Evolutionary conservation across 37 sponge, comb jelly and placozoan genomes (phyloP).

Genomic region (Axinella damicornis): DNA sequence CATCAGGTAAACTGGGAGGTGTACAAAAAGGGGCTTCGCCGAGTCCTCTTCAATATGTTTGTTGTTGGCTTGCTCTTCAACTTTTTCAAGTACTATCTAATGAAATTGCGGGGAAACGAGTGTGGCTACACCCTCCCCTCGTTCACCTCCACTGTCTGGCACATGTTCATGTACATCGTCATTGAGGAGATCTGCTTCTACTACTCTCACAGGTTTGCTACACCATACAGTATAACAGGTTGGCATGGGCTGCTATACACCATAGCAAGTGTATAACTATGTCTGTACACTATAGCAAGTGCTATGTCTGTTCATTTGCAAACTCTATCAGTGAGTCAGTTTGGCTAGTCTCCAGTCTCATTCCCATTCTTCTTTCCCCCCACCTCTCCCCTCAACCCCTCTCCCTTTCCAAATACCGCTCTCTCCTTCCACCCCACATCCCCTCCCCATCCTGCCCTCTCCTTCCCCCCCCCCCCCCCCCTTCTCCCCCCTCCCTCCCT

Average conservation of each 20-base stretch:
- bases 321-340: too few species aligned
- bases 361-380: neutral
- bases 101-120: conserved; percentile 46
- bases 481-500: conserved; percentile 1
- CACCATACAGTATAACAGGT: too few species aligned
- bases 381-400: neutral
- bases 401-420: too few species aligned
- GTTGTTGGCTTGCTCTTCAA: conserved; percentile 58
- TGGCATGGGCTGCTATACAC: too few species aligned
- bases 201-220: conserved; percentile 98
- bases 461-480: neutral
- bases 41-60: conserved; percentile 53
- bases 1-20: conserved; percentile 55
- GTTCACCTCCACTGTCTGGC: conserved; percentile 66
- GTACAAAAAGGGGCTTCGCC: conserved; percentile 72
- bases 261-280: too few species aligned
- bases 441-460: neutral
- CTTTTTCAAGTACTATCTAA: conserved; percentile 39
- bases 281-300: too few species aligned
- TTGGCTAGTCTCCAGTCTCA: too few species aligned
- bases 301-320: too few species aligned
- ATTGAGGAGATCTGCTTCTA: conserved; percentile 88
- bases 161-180: conserved; percentile 68
- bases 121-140: conserved; percentile 87
- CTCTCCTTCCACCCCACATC: too few species aligned